A percentile compares a stretch with the other conserved stretches of the same genome.
Conservation (phyloP, 2,888 invertebrate species). For the Euzophera pinguis region DNA sequence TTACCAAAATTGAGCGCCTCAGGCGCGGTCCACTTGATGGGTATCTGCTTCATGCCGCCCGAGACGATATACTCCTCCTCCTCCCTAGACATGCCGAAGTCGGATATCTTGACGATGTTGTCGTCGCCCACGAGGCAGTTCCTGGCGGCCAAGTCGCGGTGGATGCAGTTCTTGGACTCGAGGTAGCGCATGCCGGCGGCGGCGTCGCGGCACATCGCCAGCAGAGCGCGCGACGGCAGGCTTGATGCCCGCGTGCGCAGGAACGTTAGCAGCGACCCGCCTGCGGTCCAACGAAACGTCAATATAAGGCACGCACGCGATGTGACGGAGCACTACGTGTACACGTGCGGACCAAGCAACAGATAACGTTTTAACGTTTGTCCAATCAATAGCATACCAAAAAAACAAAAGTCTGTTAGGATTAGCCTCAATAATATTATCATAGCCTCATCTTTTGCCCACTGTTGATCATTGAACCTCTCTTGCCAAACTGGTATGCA, state of each 20-base stretch:
- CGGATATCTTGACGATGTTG: constrained; percentile 96
- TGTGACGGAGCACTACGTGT: too few species aligned
- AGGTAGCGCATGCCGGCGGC: constrained; percentile 97
- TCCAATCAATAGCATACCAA: too few species aligned
- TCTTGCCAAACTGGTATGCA: too few species aligned
- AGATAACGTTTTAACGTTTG: too few species aligned
- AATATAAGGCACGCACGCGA: too few species aligned
- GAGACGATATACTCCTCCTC: constrained; percentile 98
- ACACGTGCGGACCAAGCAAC: too few species aligned
- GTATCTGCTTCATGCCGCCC: constrained; percentile 98
- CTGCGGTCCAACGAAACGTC: constrained; percentile 57
- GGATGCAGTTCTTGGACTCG: constrained; percentile 97
- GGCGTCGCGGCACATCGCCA: constrained; percentile 96
- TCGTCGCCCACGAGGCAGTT: constrained; percentile 94
- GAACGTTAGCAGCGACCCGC: constrained; percentile 94
- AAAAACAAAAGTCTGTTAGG: too few species aligned
- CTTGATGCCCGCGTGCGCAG: constrained; percentile 87
- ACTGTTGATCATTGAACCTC: too few species aligned
- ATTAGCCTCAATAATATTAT: too few species aligned
- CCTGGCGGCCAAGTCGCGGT: constrained; percentile 95
- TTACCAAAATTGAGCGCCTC: constrained; percentile 96
- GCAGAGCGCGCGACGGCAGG: constrained; percentile 83
- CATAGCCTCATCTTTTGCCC: too few species aligned
- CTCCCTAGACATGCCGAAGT: constrained; percentile 98
- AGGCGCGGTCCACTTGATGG: constrained; percentile 99